Percentiles rank a stretch among this genome's conserved stretches.
Evolutionary conservation across 2,888 invertebrate species (phyloP).

Genomic region (Drosophila mettleri): DNA sequence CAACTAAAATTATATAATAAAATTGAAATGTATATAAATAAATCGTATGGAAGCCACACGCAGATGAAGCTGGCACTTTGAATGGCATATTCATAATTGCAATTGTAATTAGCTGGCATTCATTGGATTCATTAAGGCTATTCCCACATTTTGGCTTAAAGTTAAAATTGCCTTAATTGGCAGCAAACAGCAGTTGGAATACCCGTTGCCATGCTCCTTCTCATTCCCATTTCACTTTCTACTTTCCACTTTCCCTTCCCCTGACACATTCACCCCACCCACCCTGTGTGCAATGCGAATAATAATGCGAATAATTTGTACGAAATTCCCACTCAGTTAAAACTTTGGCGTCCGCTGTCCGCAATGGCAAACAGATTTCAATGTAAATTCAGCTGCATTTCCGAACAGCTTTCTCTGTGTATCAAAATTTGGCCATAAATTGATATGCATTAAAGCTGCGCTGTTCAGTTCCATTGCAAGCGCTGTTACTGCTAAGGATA

Average conservation of each 20-base stretch:
- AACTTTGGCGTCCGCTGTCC: slow-evolving; percentile 29
- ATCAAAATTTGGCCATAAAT: slow-evolving; percentile 32
- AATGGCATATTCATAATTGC: slow-evolving; percentile 23
- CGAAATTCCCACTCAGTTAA: slow-evolving; percentile 49
- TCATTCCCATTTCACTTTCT: not conserved
- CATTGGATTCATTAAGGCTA: slow-evolving; percentile 31
- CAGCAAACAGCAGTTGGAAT: slow-evolving; percentile 8
- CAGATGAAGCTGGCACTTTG: slow-evolving; percentile 2
- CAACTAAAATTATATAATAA: not conserved
- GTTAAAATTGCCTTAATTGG: slow-evolving; percentile 11
- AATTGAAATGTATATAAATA: not conserved
- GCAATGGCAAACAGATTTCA: slow-evolving; percentile 24
- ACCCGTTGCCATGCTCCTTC: not conserved
- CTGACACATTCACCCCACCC: not conserved
- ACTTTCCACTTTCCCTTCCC: not conserved
- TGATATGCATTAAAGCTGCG: not conserved
- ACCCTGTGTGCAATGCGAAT: slow-evolving; percentile 13
- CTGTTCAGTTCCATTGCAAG: not conserved
- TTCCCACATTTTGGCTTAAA: slow-evolving; percentile 1
- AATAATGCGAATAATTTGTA: slow-evolving; percentile 40
- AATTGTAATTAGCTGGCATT: slow-evolving; percentile 39
- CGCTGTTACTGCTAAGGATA: too few relatives aligned
- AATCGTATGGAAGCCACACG: too few relatives aligned
- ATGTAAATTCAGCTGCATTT: slow-evolving; percentile 23
- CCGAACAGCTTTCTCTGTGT: slow-evolving; percentile 14